A percentile compares a stretch with the other conserved stretches of the same genome.
Evolutionary conservation across 2,797 vertebrate genomes (phyloP).

Genomic region (Neosilurus hyrtlii): DNA sequence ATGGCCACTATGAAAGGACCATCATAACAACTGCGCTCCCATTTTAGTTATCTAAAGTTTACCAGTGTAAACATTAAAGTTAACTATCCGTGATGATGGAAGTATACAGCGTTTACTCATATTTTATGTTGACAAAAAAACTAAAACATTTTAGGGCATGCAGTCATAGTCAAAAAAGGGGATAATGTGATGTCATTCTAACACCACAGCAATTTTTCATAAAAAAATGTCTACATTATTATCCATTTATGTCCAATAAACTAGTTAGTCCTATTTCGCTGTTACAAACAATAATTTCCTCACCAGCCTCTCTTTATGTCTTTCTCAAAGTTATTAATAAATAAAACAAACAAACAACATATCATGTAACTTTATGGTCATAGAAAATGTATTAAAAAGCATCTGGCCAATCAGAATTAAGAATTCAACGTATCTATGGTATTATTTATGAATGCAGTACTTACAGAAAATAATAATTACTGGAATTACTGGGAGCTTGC

Average conservation of each 20-base stretch:
- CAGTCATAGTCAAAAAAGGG: background rate
- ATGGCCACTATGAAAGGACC: background rate
- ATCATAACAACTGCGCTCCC: background rate
- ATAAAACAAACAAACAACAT: background rate
- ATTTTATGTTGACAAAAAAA: background rate
- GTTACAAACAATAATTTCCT: background rate
- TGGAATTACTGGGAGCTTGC: background rate
- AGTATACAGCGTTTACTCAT: background rate
- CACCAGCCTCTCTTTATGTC: background rate
- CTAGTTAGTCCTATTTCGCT: background rate
- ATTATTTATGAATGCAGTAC: background rate
- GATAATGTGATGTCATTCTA: background rate
- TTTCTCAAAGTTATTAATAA: background rate
- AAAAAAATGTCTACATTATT: background rate
- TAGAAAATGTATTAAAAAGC: background rate
- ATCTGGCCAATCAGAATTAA: background rate
- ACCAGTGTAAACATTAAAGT: background rate
- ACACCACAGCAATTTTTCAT: background rate
- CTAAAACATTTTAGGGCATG: background rate
- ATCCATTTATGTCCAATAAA: background rate
- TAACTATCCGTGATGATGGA: background rate
- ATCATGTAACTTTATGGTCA: background rate
- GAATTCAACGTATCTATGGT: background rate
- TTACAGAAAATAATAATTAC: background rate
- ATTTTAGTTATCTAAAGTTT: background rate